Base-by-base conservation (phyloP, 92 coral and sea anemone species). In the Palythoa grandiflora region DNA sequence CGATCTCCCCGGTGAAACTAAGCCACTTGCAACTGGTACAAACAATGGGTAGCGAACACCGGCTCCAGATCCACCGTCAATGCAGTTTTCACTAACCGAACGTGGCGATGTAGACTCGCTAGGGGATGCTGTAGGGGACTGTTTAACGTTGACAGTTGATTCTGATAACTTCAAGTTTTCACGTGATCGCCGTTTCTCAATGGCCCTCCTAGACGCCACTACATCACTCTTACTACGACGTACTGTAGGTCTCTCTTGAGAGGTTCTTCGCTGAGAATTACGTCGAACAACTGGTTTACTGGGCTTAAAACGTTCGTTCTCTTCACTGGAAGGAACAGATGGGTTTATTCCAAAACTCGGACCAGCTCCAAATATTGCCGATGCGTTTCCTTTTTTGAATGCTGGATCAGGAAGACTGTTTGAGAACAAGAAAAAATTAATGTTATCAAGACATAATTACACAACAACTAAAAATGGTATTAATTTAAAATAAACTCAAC, bases 311-410 rank as follows among this genome's bases (percentile, higher is more conserved):
- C 83, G 83, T 54, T 83, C 81, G 55, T 70, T 88, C 39, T 81
- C 86, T 48, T 81, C 75, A 48, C 86, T 81, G 6, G 86, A 71
- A 8, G 93, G 88, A 83, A 93, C 96, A 12, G 93, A 80, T 44
- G 98, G 92, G 17, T 91, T 79, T 1, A 95, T 75, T 44, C 98
- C 98, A 73, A 91, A 95, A 21, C 94, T 94, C 28, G 94, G 90
- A 60, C 95, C 91, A 8, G 96, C 96, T 83, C 98, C 98, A 91
- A 95, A 95, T 87, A 95, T 93, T 48, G 98, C 98, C 16, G 98
- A 95, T 15, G 98, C 94, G 96, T 95, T 95, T 78, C 92, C 90
- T 73, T 89, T 92, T 71, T 73, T 89, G 68, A 83, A 68, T 36
- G 98, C 91, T 9, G 94, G 90, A 72, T 88, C 96, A 66, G 98